A percentile compares a stretch with the other conserved stretches of the same genome.
Conservation (phyloP, 2,888 invertebrate species). For the Hypsopygia costalis region DNA sequence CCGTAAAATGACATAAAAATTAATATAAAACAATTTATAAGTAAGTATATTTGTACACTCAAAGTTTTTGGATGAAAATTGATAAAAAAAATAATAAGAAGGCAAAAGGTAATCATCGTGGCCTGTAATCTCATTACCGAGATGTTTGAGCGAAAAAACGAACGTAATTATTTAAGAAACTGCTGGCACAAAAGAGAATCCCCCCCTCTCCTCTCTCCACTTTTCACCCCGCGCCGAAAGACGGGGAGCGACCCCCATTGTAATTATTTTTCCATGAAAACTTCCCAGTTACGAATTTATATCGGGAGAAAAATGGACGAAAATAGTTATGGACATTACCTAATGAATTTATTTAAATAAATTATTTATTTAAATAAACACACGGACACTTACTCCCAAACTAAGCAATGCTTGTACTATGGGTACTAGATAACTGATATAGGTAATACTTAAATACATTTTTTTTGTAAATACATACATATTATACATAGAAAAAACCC, state of each 20-base stretch:
- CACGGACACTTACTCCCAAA: too few relatives aligned
- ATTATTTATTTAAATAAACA: too few relatives aligned
- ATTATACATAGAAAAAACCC: too few relatives aligned
- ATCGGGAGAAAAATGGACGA: constrained; percentile 35
- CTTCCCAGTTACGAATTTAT: constrained; percentile 51
- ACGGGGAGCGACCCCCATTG: constrained; percentile 44
- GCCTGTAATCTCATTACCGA: constrained; percentile 60
- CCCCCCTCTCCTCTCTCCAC: constrained; percentile 18
- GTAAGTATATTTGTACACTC: background rate
- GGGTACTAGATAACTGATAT: too few relatives aligned
- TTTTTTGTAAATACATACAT: too few relatives aligned
- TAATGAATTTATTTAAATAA: too few relatives aligned
- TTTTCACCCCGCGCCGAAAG: constrained; percentile 29
- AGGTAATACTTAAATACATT: too few relatives aligned
- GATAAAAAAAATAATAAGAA: constrained; percentile 20
- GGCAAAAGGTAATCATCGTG: constrained; percentile 52
- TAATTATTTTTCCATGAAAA: constrained; percentile 74
- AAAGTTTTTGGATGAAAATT: constrained; percentile 4
- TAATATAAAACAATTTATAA: background rate
- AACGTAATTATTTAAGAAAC: constrained; percentile 67
- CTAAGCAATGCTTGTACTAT: too few relatives aligned
- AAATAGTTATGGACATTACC: constrained; percentile 25
- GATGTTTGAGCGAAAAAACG: constrained; percentile 59
- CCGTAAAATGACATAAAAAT: background rate
- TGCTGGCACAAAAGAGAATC: constrained; percentile 37